These are phyloP conservation scores for Ophiothrix spiculata DNA, from an alignment of 35 echinoderm and acorn worm species.

Conservation along the genomic window DNA sequence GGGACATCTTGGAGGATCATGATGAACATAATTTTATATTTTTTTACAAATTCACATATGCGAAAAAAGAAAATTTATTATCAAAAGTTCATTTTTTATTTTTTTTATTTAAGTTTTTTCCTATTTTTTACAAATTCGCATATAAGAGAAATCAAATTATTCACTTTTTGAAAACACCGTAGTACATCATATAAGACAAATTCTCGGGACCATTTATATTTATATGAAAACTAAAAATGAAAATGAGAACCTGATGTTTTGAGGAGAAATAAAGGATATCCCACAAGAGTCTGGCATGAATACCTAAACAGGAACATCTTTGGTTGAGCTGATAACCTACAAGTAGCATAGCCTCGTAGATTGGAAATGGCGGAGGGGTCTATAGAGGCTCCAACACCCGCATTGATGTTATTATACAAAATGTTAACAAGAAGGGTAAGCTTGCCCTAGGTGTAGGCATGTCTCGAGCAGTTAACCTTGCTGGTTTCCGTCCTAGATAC, in stretches of 20 bases:
- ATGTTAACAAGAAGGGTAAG: background rate
- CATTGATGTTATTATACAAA: constrained; percentile 8
- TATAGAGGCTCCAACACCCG: background rate
- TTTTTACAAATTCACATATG: too few species aligned
- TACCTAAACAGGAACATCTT: background rate
- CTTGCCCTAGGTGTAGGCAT: background rate
- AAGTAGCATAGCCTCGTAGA: background rate
- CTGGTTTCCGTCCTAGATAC: background rate
- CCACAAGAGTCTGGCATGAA: background rate
- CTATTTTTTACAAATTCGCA: too few species aligned
- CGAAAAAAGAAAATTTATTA: too few species aligned
- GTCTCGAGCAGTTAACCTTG: background rate
- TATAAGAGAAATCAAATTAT: too few species aligned
- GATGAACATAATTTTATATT: too few species aligned
- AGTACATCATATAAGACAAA: too few species aligned
- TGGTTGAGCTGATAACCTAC: background rate
- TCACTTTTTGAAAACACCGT: too few species aligned
- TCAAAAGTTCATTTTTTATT: too few species aligned
- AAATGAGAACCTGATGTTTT: background rate
- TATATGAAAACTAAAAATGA: too few species aligned
- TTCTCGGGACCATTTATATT: too few species aligned
- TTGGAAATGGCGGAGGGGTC: background rate
- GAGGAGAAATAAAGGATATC: constrained; percentile 1
- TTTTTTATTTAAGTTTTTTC: too few species aligned
- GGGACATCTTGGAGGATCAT: too few species aligned